Evolutionary conservation across 2,113 vertebrate genomes (phyloP), one percentile per base, ranked within the genome.

Genomic region (Narcine bancroftii): DNA sequence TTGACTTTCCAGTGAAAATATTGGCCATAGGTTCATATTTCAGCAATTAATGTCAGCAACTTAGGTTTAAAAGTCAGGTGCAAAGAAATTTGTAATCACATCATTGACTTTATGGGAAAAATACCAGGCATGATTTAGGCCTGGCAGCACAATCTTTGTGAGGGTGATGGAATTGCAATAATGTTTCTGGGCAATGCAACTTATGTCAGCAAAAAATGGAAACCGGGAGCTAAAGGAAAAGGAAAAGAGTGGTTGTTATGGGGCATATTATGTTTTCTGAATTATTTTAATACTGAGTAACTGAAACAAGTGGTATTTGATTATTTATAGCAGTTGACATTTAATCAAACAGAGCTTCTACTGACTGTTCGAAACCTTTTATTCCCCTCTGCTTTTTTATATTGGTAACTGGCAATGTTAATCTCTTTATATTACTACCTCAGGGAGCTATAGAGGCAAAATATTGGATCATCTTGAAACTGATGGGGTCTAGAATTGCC

Each of bases 1-100:
- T 96, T 95, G 96, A 96, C 94, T 95, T 94, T 94, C 94, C 93
- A 92, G 94, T 94, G 93, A 95, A 94, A 94, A 95, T 95, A 95
- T 96, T 95, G 95, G 94, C 95, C 93, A 89, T 93, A 93, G 93
- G 96, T 93, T 93, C 92, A 95, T 93, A 95, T 94, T 96, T 96
- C 95, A 96, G 89, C 42, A 69, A 45, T 39, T 45, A 91, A 69
- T 91, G 89, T 91, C 89, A 91, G 89, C 89, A 91, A 91, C 71
- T 91, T 66, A 69, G 71, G 89, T 69, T 91, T 71, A 69, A 66
- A 91, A 91, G 10, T 47, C 69, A 69, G 65, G 65, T 45, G 65
- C 89, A 69, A 39, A 33, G 89, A 71, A 91, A 69, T 91, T 69
- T 91, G 65, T 91, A 91, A 91, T 91, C 65, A 47, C 63, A 91